Conservation (phyloP, 2,113 vertebrate species). For the Myanophis thanlyinensis region DNA sequence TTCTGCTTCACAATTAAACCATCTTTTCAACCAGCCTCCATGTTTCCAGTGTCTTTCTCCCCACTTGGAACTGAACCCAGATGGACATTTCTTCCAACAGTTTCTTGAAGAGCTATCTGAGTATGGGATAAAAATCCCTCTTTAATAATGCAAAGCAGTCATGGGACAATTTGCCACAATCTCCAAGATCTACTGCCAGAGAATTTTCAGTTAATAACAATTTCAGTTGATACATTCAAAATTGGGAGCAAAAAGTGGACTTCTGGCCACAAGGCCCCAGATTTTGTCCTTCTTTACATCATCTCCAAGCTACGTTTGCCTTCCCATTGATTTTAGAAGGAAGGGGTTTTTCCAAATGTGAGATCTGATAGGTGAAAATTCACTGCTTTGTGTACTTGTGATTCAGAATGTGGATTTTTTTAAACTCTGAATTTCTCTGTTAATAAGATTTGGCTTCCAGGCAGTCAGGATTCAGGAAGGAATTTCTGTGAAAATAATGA, state of each 20-base stretch:
- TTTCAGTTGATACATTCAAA: neutral
- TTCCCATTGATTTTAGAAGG: neutral
- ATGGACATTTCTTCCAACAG: too few species aligned
- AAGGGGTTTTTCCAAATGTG: neutral
- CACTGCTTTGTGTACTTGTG: neutral
- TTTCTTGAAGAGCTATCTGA: neutral
- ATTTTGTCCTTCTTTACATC: neutral
- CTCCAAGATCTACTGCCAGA: neutral
- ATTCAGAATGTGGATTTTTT: neutral
- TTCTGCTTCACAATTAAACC: too few species aligned
- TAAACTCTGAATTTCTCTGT: neutral
- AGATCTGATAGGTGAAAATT: neutral
- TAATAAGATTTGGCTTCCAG: neutral
- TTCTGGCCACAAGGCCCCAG: neutral
- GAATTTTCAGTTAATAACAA: neutral
- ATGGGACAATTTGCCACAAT: neutral
- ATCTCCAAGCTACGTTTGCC: neutral
- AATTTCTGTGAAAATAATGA: neutral
- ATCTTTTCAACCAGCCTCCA: too few species aligned
- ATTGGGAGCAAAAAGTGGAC: neutral
- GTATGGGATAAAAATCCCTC: neutral
- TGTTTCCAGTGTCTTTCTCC: too few species aligned
- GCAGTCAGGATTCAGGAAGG: neutral
- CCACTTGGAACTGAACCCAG: too few species aligned
- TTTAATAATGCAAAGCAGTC: neutral